These are phyloP conservation scores for Psittacara wagleri DNA, from an alignment of 2,113 vertebrate species.

Conservation along the genomic window DNA sequence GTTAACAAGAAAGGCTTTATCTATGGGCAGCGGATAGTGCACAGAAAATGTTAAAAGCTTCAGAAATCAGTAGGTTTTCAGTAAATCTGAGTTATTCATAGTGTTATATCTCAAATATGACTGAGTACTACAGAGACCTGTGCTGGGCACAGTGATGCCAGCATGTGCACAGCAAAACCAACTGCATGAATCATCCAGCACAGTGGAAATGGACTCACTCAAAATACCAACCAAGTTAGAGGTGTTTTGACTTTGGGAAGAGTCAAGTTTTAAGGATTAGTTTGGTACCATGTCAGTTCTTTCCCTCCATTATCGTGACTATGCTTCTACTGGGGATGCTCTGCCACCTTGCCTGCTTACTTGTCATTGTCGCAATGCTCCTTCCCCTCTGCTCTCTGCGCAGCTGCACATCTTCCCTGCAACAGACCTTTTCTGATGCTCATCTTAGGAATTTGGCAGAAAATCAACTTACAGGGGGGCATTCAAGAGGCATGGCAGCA, in stretches of 20 bases:
- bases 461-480: not conserved
- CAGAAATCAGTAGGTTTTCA: not conserved
- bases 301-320: not conserved
- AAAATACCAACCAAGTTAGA: not conserved
- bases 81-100: not conserved
- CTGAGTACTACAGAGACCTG: not conserved
- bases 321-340: not conserved
- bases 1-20: not conserved
- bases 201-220: not conserved
- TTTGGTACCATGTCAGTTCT: not conserved
- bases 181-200: not conserved
- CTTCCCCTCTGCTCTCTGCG: not conserved
- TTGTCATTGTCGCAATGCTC: rapidly evolving
- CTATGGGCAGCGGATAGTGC: not conserved
- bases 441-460: not conserved
- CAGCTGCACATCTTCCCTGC: not conserved
- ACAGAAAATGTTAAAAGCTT: not conserved
- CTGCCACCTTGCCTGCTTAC: not conserved
- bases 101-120: not conserved
- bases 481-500: not conserved
- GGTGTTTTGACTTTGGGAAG: not conserved
- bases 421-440: rapidly evolving
- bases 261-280: not conserved
- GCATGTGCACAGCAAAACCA: not conserved
- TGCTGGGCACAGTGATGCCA: not conserved